phyloP scores from a whole-genome alignment of 2,888 invertebrate species.

The Drosophila acutilabella region DNA sequence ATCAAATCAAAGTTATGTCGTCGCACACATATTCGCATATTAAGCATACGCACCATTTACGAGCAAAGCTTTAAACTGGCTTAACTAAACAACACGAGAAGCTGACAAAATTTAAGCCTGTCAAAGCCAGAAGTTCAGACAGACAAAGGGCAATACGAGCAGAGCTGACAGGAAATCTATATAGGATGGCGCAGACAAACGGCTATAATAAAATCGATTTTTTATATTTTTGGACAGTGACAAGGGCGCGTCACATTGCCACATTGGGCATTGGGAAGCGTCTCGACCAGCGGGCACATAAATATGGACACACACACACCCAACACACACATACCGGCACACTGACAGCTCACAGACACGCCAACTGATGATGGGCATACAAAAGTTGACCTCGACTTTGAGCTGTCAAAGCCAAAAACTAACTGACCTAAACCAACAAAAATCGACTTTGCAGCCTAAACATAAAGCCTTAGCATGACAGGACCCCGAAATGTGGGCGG shows the following conservation, averaged over 20 bases:
- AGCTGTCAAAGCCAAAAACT: constrained; percentile 83
- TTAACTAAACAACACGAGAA: constrained; percentile 30
- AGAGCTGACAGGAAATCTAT: constrained; percentile 75
- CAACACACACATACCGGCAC: constrained; percentile 14
- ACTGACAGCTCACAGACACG: constrained; percentile 36
- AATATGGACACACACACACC: constrained; percentile 51
- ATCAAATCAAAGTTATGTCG: background rate
- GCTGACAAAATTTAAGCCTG: constrained; percentile 59
- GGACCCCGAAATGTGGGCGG: constrained; percentile 20
- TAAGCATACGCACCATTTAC: constrained; percentile 39
- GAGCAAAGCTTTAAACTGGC: constrained; percentile 38
- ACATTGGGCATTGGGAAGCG: constrained; percentile 54
- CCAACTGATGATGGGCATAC: constrained; percentile 74
- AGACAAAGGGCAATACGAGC: constrained; percentile 62
- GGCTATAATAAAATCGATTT: constrained; percentile 79
- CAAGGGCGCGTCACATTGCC: constrained; percentile 61
- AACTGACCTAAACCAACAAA: constrained; percentile 83
- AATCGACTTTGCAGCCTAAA: constrained; percentile 77
- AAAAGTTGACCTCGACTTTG: constrained; percentile 84
- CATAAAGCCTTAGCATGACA: constrained; percentile 68
- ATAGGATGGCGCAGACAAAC: constrained; percentile 50
- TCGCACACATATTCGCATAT: background rate
- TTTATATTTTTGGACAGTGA: constrained; percentile 73
- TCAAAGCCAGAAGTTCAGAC: constrained; percentile 42
- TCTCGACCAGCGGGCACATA: constrained; percentile 68